phyloP scores from a whole-genome alignment of 1,140 invertebrate species.

The Lasioglossum baleicum region DNA sequence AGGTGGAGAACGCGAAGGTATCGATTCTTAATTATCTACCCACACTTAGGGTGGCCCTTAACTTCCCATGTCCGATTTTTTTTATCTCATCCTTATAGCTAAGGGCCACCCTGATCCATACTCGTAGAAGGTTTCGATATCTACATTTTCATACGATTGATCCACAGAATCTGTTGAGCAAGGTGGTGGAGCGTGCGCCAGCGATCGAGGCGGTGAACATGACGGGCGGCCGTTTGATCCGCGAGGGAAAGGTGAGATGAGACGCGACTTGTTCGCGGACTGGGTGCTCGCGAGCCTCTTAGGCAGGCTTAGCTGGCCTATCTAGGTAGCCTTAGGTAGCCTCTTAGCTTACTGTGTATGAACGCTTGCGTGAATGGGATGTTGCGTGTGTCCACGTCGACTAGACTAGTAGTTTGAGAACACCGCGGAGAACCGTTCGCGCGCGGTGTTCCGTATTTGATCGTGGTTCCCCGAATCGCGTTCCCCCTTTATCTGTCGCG shows the following conservation, averaged over 20 bases:
- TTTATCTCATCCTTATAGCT: no score
- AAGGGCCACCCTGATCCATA: no score
- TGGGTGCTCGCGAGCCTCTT: constrained; percentile 41
- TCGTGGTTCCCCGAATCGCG: background rate
- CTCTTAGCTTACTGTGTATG: constrained; percentile 62
- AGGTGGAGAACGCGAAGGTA: constrained; percentile 90
- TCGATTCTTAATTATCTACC: background rate
- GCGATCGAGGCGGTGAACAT: constrained; percentile 97
- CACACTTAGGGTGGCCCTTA: no score
- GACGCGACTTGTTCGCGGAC: constrained; percentile 18
- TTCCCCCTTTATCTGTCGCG: background rate
- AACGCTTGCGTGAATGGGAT: constrained; percentile 63
- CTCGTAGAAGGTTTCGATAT: background rate
- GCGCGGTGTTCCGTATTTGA: background rate
- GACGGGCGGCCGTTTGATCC: constrained; percentile 95
- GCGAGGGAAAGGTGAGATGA: constrained; percentile 96
- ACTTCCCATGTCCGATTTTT: no score
- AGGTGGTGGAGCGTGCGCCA: constrained; percentile 92
- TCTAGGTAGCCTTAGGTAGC: constrained; percentile 63
- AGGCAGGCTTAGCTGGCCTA: constrained; percentile 42
- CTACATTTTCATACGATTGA: constrained; percentile 42
- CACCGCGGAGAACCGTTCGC: background rate
- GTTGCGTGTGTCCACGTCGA: constrained; percentile 51
- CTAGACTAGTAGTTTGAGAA: background rate
- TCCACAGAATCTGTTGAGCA: constrained; percentile 92